These are phyloP conservation scores for Melanostoma scalare DNA, from an alignment of 2,888 invertebrate species.

Conservation along the genomic window DNA sequence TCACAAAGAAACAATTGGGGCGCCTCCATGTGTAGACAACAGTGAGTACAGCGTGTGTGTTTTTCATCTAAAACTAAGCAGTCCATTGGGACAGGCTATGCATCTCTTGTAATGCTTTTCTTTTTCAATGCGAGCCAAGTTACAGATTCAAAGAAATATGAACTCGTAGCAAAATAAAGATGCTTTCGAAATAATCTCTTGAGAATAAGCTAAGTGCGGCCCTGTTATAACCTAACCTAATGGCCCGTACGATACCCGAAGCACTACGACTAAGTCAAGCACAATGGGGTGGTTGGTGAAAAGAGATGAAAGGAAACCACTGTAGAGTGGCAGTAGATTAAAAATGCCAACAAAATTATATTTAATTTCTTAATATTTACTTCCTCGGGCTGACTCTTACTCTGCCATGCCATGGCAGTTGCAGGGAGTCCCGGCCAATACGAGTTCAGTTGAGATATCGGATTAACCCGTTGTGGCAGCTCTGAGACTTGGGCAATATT, in stretches of 20 bases:
- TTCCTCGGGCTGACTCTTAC: slow-evolving; percentile 20
- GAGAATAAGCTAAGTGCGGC: not conserved
- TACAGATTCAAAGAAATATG: too few relatives aligned
- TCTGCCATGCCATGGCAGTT: too few relatives aligned
- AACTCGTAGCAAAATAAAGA: too few relatives aligned
- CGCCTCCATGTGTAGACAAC: too few relatives aligned
- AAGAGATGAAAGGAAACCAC: slow-evolving; percentile 33
- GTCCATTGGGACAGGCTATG: too few relatives aligned
- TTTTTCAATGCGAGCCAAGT: too few relatives aligned
- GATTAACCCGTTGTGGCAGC: slow-evolving; percentile 68
- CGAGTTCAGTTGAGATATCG: slow-evolving; percentile 63
- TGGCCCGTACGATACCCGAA: not conserved
- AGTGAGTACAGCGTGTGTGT: too few relatives aligned
- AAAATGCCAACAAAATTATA: slow-evolving; percentile 66
- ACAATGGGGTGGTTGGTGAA: not conserved
- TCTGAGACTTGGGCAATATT: slow-evolving; percentile 28
- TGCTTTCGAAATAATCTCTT: too few relatives aligned
- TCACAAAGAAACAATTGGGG: too few relatives aligned
- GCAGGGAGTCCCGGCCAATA: slow-evolving; percentile 1
- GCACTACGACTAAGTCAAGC: slow-evolving; percentile 7
- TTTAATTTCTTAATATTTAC: slow-evolving; percentile 67
- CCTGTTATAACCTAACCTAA: slow-evolving; percentile 3
- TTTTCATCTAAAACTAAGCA: too few relatives aligned
- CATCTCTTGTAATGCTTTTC: not conserved
- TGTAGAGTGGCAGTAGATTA: slow-evolving; percentile 49